Conservation (phyloP, 2,888 invertebrate species). For the Cataglyphis rosenhaueri region DNA sequence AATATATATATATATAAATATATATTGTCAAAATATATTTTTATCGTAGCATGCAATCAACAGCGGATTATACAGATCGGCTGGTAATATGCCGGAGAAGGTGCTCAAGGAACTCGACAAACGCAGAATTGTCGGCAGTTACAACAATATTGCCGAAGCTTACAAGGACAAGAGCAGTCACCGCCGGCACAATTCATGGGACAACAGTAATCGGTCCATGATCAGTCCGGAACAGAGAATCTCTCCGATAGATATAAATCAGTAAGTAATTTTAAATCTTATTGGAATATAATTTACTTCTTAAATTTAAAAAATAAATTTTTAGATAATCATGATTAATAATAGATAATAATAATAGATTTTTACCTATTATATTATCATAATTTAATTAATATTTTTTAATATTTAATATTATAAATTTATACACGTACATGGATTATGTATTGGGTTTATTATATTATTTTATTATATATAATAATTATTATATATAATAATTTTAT, state of each 20-base stretch:
- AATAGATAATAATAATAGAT: not conserved
- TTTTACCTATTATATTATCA: not conserved
- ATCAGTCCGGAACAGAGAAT: slow-evolving; percentile 76
- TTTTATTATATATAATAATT: not conserved
- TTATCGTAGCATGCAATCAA: slow-evolving; percentile 70
- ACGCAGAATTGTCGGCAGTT: slow-evolving; percentile 88
- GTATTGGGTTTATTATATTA: not conserved
- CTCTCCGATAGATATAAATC: slow-evolving; percentile 75
- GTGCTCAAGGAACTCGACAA: slow-evolving; percentile 89
- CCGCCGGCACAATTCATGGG: slow-evolving; percentile 83
- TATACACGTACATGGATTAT: too few relatives aligned
- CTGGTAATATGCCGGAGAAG: slow-evolving; percentile 88
- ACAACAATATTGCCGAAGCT: slow-evolving; percentile 83
- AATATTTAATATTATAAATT: too few relatives aligned
- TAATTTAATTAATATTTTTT: slow-evolving; percentile 4
- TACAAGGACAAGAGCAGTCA: slow-evolving; percentile 82
- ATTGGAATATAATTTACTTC: not conserved
- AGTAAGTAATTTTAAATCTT: slow-evolving; percentile 55
- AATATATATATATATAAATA: too few relatives aligned
- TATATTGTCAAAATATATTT: not conserved
- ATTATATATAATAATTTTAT: not conserved
- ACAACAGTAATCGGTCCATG: slow-evolving; percentile 78
- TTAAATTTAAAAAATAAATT: not conserved
- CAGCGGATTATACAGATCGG: slow-evolving; percentile 78
- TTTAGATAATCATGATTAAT: not conserved